Evolutionary conservation across 2,113 vertebrate species (phyloP), one percentile per base, ranked within the genome.

Genomic region (Eptatretus burgeri): DNA sequence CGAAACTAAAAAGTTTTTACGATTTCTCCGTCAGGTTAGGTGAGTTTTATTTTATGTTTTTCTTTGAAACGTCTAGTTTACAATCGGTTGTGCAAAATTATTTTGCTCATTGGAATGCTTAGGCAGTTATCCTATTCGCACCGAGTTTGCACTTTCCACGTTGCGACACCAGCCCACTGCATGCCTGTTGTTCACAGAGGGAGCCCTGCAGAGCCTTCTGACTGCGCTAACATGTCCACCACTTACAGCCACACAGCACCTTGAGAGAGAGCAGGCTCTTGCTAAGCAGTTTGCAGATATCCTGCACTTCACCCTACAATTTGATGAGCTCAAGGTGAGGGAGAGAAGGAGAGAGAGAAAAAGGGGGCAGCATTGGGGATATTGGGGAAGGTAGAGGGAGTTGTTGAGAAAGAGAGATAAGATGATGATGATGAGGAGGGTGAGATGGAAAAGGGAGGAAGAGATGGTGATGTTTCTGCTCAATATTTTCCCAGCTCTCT

Each of bases 221-320:
- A 80, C 84, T 69, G 82, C 76, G 13, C 75, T 98, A 69, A 98
- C 91, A 0, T 89, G 82, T 67, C 83, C 91, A 1, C 83, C 85
- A 5, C 83, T 80, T 63, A 88, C 85, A 0, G 86, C 91, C 51
- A 98, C 84, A 49, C 89, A 98, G 67, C 91, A 98, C 70, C 76
- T 98, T 76, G 91, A 98, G 75, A 77, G 81, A 63, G 87, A 98
- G 67, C 91, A 98, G 70, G 91, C 91, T 5, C 74, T 98, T 64
- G 91, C 91, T 1, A 98, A 98, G 73, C 86, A 96, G 71, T 98
- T 98, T 17, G 91, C 91, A 0, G 87, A 96, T 74, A 98, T 98
- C 70, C 77, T 98, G 16, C 91, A 98, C 77, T 98, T 96, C 72
- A 96, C 91, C 1, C 83, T 98, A 49, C 84, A 86, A 66, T 96